Percentiles rank a stretch among this genome's conserved stretches.
These are phyloP conservation scores for Lacanobia oleracea DNA, from an alignment of 2,888 invertebrate species.

Conservation along the genomic window DNA sequence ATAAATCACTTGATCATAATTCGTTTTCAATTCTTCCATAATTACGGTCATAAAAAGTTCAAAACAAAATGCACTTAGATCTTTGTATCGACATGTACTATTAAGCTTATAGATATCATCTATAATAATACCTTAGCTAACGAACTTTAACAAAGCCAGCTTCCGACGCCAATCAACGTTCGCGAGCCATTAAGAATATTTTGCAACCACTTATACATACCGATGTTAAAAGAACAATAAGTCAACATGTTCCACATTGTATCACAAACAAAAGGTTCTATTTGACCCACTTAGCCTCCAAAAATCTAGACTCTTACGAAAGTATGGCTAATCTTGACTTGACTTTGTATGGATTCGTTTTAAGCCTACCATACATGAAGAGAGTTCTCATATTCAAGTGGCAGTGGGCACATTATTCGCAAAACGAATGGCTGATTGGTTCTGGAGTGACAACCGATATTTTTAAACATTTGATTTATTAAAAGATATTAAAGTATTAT, in stretches of 20 bases:
- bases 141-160: conserved; percentile 20
- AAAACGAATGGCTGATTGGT: too few relatives aligned
- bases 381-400: background rate
- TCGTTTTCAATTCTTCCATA: conserved; percentile 14
- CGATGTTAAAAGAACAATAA: conserved; percentile 52
- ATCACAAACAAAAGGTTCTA: conserved; percentile 73
- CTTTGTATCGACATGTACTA: conserved; percentile 14
- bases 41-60: conserved; percentile 1
- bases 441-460: too few relatives aligned
- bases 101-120: conserved; percentile 25
- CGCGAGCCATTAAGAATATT: conserved; percentile 34
- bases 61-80: conserved; percentile 25
- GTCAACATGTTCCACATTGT: conserved; percentile 64
- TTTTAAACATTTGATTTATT: too few relatives aligned
- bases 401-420: background rate
- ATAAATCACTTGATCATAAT: conserved; percentile 12
- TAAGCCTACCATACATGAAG: background rate
- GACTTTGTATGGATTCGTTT: conserved; percentile 42
- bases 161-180: conserved; percentile 30
- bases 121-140: conserved; percentile 37
- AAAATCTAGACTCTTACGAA: conserved; percentile 65
- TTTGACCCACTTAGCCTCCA: conserved; percentile 69
- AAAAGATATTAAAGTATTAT: too few relatives aligned
- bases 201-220: conserved; percentile 33
- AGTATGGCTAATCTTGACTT: conserved; percentile 59